Conservation (phyloP, 2,888 invertebrate genomes). For the Melanotus villosus region DNA sequence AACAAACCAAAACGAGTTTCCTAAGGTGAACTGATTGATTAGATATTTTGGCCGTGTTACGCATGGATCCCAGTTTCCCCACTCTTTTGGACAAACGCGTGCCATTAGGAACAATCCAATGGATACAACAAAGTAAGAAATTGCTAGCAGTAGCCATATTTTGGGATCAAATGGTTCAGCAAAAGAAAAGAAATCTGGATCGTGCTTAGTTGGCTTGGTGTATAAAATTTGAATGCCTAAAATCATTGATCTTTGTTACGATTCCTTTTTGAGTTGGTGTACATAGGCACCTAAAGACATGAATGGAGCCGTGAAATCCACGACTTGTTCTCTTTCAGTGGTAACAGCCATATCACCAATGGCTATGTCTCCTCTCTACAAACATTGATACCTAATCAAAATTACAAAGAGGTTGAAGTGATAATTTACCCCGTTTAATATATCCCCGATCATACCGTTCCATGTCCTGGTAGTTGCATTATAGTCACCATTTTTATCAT, state of each 20-base stretch:
- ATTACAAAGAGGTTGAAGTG: not conserved
- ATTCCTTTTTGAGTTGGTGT: conserved; percentile 31
- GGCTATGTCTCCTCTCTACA: conserved; percentile 89
- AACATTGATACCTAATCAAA: not conserved
- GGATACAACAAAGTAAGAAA: conserved; percentile 77
- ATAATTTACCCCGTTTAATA: conserved; percentile 51
- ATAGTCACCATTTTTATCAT: conserved; percentile 64
- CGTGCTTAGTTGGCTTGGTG: conserved; percentile 75
- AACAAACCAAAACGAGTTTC: conserved; percentile 78
- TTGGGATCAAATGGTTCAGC: conserved; percentile 84
- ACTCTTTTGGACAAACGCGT: conserved; percentile 75
- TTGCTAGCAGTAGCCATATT: conserved; percentile 79
- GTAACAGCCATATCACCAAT: conserved; percentile 94
- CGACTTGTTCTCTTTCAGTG: conserved; percentile 86
- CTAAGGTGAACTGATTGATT: conserved; percentile 75
- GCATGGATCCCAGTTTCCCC: conserved; percentile 76
- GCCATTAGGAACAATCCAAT: conserved; percentile 75
- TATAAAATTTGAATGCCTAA: conserved; percentile 77
- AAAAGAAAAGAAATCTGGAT: conserved; percentile 80
- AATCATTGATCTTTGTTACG: conserved; percentile 28
- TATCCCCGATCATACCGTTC: conserved; percentile 80
- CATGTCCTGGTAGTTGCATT: conserved; percentile 71
- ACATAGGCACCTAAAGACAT: conserved; percentile 92
- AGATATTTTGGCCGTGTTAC: conserved; percentile 74
- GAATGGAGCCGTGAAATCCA: conserved; percentile 96